Percentiles rank a stretch among this genome's conserved stretches.
Conservation (phyloP, 2,888 invertebrate genomes). For the Taenaris catops region DNA sequence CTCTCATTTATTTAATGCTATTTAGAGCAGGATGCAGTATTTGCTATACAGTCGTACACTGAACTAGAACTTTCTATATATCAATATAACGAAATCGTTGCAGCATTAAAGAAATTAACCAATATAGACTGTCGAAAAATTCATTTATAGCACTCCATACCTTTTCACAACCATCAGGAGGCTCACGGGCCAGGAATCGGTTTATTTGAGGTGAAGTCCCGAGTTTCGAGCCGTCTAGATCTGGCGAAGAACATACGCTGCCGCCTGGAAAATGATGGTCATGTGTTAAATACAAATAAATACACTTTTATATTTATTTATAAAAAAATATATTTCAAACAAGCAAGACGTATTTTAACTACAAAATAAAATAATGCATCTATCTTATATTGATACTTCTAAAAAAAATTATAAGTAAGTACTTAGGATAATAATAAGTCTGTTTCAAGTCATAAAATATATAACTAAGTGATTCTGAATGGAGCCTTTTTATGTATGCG, state of each 20-base stretch:
- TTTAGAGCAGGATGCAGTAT: too few species aligned
- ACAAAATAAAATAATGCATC: background rate
- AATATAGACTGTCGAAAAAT: too few species aligned
- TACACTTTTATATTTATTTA: background rate
- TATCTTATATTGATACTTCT: background rate
- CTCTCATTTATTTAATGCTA: too few species aligned
- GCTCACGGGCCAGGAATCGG: conserved; percentile 90
- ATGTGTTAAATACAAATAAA: background rate
- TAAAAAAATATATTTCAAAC: background rate
- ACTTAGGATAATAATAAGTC: too few species aligned
- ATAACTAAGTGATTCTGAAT: too few species aligned
- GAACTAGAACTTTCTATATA: too few species aligned
- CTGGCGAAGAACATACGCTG: conserved; percentile 88
- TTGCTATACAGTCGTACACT: too few species aligned
- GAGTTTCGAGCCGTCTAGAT: conserved; percentile 84
- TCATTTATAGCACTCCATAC: conserved; percentile 51
- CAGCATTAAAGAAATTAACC: too few species aligned
- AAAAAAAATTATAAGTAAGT: too few species aligned
- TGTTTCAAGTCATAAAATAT: too few species aligned
- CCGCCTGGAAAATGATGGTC: conserved; percentile 80
- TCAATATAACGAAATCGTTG: too few species aligned
- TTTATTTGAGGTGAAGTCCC: conserved; percentile 93
- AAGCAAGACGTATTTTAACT: background rate
- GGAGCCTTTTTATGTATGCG: too few species aligned
- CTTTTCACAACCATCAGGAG: conserved; percentile 95